phyloP scores from a whole-genome alignment of 2,113 vertebrate species.

The Gallinago jamesoni region DNA sequence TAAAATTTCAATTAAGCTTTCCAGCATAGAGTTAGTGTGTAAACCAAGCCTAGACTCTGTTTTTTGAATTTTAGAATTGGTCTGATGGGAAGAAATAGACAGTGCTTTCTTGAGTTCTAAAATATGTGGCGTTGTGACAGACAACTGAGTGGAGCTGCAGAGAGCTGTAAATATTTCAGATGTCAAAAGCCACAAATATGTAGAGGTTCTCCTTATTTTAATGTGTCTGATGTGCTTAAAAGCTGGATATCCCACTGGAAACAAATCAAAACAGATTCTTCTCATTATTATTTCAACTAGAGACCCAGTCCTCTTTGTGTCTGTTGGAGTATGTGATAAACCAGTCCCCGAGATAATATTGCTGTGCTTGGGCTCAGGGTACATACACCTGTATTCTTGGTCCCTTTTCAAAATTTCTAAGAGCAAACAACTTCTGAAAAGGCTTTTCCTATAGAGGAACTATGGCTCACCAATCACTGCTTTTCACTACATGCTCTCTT shows the following conservation, averaged over 20 bases:
- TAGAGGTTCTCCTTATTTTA: neutral
- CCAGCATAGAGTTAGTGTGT: neutral
- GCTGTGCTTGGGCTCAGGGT: neutral
- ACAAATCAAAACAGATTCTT: neutral
- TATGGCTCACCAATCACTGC: neutral
- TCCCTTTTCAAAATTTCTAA: neutral
- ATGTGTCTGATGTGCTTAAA: slow-evolving; percentile 3
- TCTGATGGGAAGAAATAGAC: neutral
- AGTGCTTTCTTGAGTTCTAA: neutral
- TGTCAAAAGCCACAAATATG: neutral
- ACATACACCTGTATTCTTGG: neutral
- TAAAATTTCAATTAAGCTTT: slow-evolving; percentile 53
- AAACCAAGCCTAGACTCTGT: slow-evolving; percentile 11
- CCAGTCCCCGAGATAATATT: fast-evolving
- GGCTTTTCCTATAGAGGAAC: neutral
- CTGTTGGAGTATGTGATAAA: neutral
- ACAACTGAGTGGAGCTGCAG: neutral
- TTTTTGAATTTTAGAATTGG: neutral
- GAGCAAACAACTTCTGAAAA: neutral
- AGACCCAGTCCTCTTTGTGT: neutral
- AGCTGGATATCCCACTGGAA: neutral
- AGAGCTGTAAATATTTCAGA: neutral
- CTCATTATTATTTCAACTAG: neutral
- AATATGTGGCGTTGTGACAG: neutral
- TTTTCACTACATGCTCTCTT: neutral